Base-by-base conservation (phyloP, 2,113 vertebrate species). In the Urocitellus parryii region DNA sequence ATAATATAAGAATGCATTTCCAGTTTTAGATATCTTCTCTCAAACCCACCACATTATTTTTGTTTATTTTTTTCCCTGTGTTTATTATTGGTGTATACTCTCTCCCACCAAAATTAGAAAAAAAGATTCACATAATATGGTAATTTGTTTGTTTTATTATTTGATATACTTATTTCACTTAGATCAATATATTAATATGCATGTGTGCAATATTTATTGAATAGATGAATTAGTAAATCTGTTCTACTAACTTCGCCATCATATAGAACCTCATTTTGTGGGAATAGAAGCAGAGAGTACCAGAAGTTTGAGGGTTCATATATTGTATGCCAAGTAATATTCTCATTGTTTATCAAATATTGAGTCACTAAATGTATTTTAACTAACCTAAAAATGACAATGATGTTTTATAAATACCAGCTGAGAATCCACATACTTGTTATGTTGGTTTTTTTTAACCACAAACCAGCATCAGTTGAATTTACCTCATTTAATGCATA, bases 191-290 rank as follows among this genome's bases (percentile, higher is more conserved):
- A 16, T 87, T 70, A 88, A 51, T 77, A 48, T 45, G 20, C 7
- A 81, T 67, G 12, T 67, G 32, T 24, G 68, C 72, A 73, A 13
- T 61, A 56, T 77, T 74, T 73, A 58, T n/a, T 78, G 2, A 81
- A 88, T 80, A 91, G 88, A 76, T 78, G 22, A 91, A 82, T 96
- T 32, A 85, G 17, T 65, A 94, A 39, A 48, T 89, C 17, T 27
- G 2, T 83, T 65, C 58, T 29, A 77, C 13, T 82, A 84, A 70
- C 24, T 92, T 85, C 45, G 61, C 2, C 32, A n/a, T 22, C 0
- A 70, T 51, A 93, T 24, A 72, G 6, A 17, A 74, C 82, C 9
- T 94, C 20, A 92, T 79, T 85, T 65, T 34, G 8, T 88, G 37
- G n/a, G 42, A 76, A 92, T 9, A 82, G 32, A 88, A 8, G 3